Percentiles rank a stretch among this genome's conserved stretches.
Conservation (phyloP, 2,888 invertebrate species). For the Lithophane leautieri region DNA sequence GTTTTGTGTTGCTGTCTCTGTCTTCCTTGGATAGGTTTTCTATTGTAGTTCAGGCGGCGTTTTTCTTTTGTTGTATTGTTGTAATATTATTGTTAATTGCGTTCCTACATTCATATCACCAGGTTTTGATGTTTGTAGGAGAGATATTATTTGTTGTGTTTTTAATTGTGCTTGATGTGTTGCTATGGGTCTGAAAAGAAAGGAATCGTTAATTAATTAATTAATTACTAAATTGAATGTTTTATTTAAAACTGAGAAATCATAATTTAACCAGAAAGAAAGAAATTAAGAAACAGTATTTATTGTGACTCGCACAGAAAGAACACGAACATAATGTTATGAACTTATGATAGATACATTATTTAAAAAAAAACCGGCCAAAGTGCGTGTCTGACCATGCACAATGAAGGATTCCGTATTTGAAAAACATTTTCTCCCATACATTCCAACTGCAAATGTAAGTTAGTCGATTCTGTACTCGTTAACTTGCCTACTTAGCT, state of each 20-base stretch:
- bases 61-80: constrained; percentile 44
- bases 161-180: not conserved
- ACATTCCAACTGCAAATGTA: not conserved
- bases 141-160: not conserved
- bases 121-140: constrained; percentile 39
- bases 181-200: not conserved
- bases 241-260: not conserved
- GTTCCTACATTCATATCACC: constrained; percentile 18
- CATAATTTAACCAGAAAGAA: not conserved
- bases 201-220: not conserved
- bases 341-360: no score
- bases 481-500: not conserved
- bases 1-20: constrained; percentile 29
- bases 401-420: no score
- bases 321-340: no score
- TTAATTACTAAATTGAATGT: no score
- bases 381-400: no score
- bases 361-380: no score
- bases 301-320: no score
- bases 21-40: constrained; percentile 30
- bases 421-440: no score
- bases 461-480: not conserved
- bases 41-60: constrained; percentile 15
- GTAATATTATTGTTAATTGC: constrained; percentile 42
- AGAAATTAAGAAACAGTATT: no score